phyloP scores from a whole-genome alignment of 2,888 invertebrate genomes.

The Agrilus mali region DNA sequence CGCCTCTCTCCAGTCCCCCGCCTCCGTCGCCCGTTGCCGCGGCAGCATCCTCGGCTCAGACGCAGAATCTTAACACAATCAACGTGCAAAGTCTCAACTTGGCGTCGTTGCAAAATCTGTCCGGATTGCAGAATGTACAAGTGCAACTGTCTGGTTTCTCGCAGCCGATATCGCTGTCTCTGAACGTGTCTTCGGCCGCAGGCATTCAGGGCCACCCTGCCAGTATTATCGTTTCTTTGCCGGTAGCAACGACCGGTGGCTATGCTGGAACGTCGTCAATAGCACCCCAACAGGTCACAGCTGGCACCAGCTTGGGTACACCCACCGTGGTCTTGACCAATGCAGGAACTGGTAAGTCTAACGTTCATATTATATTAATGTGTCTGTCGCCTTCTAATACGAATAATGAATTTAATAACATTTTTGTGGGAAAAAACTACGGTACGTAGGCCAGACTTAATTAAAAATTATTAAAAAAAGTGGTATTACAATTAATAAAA shows the following conservation, averaged over 20 bases:
- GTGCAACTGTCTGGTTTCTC: constrained; percentile 71
- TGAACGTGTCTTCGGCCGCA: constrained; percentile 56
- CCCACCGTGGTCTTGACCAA: constrained; percentile 29
- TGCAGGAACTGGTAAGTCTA: constrained; percentile 22
- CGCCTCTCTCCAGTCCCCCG: constrained; percentile 47
- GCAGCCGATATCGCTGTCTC: constrained; percentile 71
- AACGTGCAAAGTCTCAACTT: constrained; percentile 61
- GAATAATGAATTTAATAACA: too few species aligned
- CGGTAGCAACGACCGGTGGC: constrained; percentile 27
- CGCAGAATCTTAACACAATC: constrained; percentile 26
- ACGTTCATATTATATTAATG: too few species aligned
- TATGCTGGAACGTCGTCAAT: constrained; percentile 30
- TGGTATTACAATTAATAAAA: too few species aligned
- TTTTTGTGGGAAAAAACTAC: too few species aligned
- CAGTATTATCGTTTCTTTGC: constrained; percentile 30
- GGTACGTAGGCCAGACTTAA: too few species aligned
- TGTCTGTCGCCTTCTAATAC: too few species aligned
- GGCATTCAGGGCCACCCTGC: constrained; percentile 37
- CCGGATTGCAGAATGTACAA: constrained; percentile 68
- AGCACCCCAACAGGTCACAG: constrained; percentile 19
- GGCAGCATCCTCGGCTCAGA: constrained; percentile 41
- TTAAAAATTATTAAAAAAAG: too few species aligned
- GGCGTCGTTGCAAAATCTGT: constrained; percentile 51
- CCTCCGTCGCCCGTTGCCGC: constrained; percentile 30
- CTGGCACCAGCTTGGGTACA: constrained; percentile 20